These are phyloP conservation scores for Dendrolimus kikuchii DNA, from an alignment of 1,140 invertebrate species.

Conservation along the genomic window DNA sequence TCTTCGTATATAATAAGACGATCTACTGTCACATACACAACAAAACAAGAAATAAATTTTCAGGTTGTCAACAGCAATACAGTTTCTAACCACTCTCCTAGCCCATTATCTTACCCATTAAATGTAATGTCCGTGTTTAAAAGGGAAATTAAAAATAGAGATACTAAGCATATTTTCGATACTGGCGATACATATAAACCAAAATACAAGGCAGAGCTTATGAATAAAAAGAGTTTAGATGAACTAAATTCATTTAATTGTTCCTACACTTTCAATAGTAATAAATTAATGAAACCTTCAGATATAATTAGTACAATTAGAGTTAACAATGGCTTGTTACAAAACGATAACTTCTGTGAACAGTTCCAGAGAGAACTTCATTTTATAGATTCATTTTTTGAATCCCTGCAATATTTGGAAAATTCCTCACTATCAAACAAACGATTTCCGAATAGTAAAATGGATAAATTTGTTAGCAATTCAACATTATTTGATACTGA, in stretches of 20 bases:
- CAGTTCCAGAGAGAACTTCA: slow-evolving; percentile 61
- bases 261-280: slow-evolving; percentile 30
- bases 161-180: background rate
- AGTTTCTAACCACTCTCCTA: slow-evolving; percentile 22
- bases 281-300: slow-evolving; percentile 60
- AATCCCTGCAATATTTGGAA: slow-evolving; percentile 62
- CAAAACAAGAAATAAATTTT: slow-evolving; percentile 55
- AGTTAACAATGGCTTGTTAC: slow-evolving; percentile 43
- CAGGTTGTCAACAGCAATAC: slow-evolving; percentile 43
- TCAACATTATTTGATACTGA: slow-evolving; percentile 16
- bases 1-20: slow-evolving; percentile 47
- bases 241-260: slow-evolving; percentile 31
- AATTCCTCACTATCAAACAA: slow-evolving; percentile 47
- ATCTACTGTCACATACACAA: slow-evolving; percentile 57
- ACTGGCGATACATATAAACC: too few relatives aligned
- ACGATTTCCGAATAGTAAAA: slow-evolving; percentile 34
- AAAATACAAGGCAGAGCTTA: too few relatives aligned
- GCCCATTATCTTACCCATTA: slow-evolving; percentile 41
- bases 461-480: slow-evolving; percentile 43
- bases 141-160: slow-evolving; percentile 32
- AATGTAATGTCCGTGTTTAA: slow-evolving; percentile 53
- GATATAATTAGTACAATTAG: slow-evolving; percentile 60
- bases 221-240: slow-evolving; percentile 16
- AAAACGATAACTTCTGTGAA: slow-evolving; percentile 45
- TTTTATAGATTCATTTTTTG: slow-evolving; percentile 66